Base-by-base conservation (phyloP, 2,797 vertebrate genomes). In the Adrianichthys oophorus region DNA sequence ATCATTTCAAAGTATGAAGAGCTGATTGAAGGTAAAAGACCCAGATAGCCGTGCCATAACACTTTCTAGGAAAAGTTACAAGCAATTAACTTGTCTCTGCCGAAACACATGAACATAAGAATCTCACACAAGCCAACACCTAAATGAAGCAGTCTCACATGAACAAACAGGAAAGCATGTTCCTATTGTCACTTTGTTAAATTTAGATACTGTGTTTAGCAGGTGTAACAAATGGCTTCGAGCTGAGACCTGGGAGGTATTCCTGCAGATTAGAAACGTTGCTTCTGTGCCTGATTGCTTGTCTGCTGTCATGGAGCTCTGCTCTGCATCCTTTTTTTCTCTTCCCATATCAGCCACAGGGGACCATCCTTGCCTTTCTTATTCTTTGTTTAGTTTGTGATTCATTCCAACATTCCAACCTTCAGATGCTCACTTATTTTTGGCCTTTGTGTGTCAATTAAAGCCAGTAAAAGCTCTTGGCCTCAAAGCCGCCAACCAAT, bases 201-300 rank as follows among this genome's bases (percentile, higher is more conserved):
- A 90, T 89, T 88, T 89, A 89, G 83, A 83, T 52, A 4, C 58
- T n/a, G 74, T 81, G 83, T 75, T 89, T 79, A 81, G 74, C 75
- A 86, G 85, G 88, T 87, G 76, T 82, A 85, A 81, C 80, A 71
- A 79, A 80, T 65, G 82, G 83, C 74, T 86, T 74, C 4, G 65
- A 75, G 74, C 64, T 40, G 80, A 83, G 84, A 80, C 76, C 83
- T 78, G 66, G 67, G 84, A 85, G 85, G 78, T 85, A 84, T 84
- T 87, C 74, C 82, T n/a, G 55, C 78, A 80, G 80, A 88, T 88
- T 78, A 82, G 77, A 87, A 73, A 74, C 44, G 19, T 66, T 60
- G 74, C 76, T 59, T 74, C 73, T 79, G 74, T 72, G 75, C 85
- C 82, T 85, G 83, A 87, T 89, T 84, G 85, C 81, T 82, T 78